These are phyloP conservation scores for Eristalinus aeneus DNA, from an alignment of 2,888 invertebrate genomes.

Conservation along the genomic window DNA sequence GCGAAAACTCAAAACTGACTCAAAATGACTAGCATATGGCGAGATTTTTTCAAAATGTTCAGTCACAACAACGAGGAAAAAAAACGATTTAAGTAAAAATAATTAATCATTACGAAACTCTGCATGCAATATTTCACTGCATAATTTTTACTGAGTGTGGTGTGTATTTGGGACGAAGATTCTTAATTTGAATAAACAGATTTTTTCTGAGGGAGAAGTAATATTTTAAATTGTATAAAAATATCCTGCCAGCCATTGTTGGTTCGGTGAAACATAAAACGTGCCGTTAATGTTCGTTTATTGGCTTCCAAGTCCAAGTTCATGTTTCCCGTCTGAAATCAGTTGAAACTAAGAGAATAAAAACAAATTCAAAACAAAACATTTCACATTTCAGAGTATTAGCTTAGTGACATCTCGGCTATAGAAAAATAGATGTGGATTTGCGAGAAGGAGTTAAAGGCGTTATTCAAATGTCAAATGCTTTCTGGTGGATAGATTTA, in stretches of 20 bases:
- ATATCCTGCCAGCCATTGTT: neutral
- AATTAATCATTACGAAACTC: neutral
- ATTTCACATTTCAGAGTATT: neutral
- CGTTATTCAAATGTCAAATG: too few species aligned
- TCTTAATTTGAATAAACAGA: neutral
- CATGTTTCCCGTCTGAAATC: neutral
- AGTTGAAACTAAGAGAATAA: neutral
- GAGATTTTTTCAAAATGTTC: constrained; percentile 30
- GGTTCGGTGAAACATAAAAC: constrained; percentile 12
- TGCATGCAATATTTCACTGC: neutral
- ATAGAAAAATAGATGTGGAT: neutral
- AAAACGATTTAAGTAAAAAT: neutral
- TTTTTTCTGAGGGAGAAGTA: neutral
- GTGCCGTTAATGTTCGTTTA: constrained; percentile 5
- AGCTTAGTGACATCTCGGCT: neutral
- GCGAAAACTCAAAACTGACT: constrained; percentile 8
- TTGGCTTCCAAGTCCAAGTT: constrained; percentile 18
- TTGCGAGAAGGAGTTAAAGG: neutral
- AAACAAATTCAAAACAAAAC: neutral
- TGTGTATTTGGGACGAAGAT: neutral
- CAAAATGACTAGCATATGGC: constrained; percentile 21
- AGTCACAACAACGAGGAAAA: constrained; percentile 1
- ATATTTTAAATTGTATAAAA: neutral
- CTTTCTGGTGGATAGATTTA: too few species aligned
- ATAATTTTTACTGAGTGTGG: neutral